phyloP scores from a whole-genome alignment of 2,797 vertebrate genomes.

The Adrianichthys oophorus region DNA sequence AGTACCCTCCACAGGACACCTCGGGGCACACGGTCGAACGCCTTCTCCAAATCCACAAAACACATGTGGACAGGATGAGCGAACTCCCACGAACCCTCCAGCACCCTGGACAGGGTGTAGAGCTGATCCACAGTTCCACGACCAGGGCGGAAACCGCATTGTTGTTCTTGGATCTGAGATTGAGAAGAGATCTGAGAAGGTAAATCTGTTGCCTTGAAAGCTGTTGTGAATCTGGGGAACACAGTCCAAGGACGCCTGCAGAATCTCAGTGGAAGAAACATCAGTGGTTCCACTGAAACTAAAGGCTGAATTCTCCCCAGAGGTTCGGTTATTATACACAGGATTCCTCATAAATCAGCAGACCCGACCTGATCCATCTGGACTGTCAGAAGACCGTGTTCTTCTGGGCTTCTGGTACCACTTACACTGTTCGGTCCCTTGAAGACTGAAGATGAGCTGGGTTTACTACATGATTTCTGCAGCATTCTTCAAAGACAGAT shows the following conservation, averaged over 20 bases:
- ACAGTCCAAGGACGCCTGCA: slow-evolving; percentile 45
- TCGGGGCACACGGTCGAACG: no score
- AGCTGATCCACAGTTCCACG: no score
- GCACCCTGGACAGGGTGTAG: no score
- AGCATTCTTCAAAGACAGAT: slow-evolving; percentile 72
- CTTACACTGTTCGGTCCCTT: slow-evolving; percentile 53
- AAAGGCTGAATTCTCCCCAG: slow-evolving; percentile 42
- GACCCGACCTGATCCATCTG: slow-evolving; percentile 48
- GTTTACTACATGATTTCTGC: slow-evolving; percentile 65
- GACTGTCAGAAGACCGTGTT: slow-evolving; percentile 36
- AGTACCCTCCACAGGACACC: no score
- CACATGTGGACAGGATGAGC: no score
- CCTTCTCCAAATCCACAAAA: no score
- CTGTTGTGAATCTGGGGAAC: slow-evolving; percentile 32
- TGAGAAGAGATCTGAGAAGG: no score
- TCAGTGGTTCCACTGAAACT: slow-evolving; percentile 26
- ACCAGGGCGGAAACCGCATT: no score
- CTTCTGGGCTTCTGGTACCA: slow-evolving; percentile 46
- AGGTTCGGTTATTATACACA: slow-evolving; percentile 24
- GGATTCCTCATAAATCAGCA: slow-evolving; percentile 8
- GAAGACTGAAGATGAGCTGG: slow-evolving; percentile 60
- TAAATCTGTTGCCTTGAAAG: slow-evolving; percentile 48
- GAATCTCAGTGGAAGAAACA: slow-evolving; percentile 43
- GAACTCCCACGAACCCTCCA: no score
- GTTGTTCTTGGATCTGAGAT: no score